phyloP scores from a whole-genome alignment of 2,113 vertebrate species.

The Syngnathus floridae region DNA sequence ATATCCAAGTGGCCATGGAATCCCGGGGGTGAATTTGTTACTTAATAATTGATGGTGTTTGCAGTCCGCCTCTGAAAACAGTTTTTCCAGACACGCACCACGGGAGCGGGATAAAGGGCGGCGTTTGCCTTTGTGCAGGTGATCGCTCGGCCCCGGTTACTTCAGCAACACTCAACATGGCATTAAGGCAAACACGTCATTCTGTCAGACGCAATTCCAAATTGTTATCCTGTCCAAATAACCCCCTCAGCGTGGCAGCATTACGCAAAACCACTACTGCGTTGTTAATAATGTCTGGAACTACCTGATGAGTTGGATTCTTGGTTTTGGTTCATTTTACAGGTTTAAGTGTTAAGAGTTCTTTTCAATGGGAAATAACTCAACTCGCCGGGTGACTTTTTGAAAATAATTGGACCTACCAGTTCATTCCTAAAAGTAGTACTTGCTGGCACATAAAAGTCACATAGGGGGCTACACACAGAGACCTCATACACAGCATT shows the following conservation, averaged over 20 bases:
- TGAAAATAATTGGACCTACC: conserved; percentile 18
- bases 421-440: conserved; percentile 16
- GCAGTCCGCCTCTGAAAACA: conserved; percentile 61
- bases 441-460: conserved; percentile 37
- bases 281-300: background rate
- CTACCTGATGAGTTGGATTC: conserved; percentile 30
- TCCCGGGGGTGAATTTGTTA: conserved; percentile 62
- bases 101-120: conserved; percentile 57
- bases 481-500: conserved; percentile 52
- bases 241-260: background rate
- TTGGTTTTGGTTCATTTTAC: conserved; percentile 25
- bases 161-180: conserved; percentile 55
- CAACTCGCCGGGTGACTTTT: background rate
- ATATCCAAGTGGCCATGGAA: conserved; percentile 45
- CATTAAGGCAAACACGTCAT: conserved; percentile 54
- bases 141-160: conserved; percentile 60
- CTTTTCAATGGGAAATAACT: background rate
- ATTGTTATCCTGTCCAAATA: conserved; percentile 1
- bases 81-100: conserved; percentile 70
- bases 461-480: conserved; percentile 44
- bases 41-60: conserved; percentile 75
- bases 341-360: conserved; percentile 8
- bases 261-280: background rate
- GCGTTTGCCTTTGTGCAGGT: conserved; percentile 50
- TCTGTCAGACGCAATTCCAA: conserved; percentile 53